Conservation (phyloP, 2,797 vertebrate genomes). For the Chromis chromis region DNA sequence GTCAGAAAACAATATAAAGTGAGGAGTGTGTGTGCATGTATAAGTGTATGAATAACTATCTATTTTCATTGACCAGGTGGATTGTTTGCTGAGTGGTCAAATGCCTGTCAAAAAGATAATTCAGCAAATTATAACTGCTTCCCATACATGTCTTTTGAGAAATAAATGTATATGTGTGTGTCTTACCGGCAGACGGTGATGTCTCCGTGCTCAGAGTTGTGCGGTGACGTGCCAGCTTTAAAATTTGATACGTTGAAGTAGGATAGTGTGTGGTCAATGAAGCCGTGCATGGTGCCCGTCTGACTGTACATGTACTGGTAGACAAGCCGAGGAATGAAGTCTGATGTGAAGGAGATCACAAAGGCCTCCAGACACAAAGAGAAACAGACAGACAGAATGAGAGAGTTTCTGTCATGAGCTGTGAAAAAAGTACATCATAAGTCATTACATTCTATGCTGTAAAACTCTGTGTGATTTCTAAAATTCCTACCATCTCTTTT, state of each 20-base stretch:
- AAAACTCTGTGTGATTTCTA: background rate
- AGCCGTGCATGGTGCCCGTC: constrained; percentile 95
- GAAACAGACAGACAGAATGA: background rate
- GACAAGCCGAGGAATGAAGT: constrained; percentile 97
- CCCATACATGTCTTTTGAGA: background rate
- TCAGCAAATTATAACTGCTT: background rate
- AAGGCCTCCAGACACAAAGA: constrained; percentile 87
- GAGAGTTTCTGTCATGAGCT: background rate
- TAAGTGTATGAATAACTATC: background rate
- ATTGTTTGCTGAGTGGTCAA: background rate
- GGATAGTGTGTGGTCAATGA: constrained; percentile 97
- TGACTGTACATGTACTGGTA: constrained; percentile 96
- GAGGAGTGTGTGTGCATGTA: no score
- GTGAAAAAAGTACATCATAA: no score
- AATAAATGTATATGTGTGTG: background rate
- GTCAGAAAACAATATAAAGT: background rate
- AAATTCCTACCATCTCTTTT: no score
- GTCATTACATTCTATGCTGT: background rate
- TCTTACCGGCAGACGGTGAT: constrained; percentile 92
- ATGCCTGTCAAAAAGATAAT: no score
- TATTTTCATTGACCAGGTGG: background rate
- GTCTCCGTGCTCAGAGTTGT: constrained; percentile 79
- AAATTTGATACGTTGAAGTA: constrained; percentile 96
- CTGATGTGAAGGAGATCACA: constrained; percentile 96
- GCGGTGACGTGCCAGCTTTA: constrained; percentile 88